A percentile compares a stretch with the other conserved stretches of the same genome.
Evolutionary conservation across 2,113 vertebrate genomes (phyloP).

Genomic region (Alethe castanea): DNA sequence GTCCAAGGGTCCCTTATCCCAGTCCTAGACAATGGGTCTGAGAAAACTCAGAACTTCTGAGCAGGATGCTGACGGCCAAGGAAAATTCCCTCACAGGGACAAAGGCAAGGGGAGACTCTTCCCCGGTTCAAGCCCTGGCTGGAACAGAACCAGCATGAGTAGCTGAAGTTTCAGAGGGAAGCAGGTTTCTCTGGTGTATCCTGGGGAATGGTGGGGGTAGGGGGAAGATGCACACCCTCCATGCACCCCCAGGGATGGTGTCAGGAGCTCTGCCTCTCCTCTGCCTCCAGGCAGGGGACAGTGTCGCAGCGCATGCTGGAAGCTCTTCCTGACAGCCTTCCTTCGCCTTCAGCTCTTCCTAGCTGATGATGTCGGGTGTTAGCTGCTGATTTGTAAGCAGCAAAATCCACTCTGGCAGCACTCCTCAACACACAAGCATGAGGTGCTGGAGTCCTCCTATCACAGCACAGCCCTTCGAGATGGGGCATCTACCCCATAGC

Average conservation of each 20-base stretch:
- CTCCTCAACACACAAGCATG: not conserved
- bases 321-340: not conserved
- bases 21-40: not conserved
- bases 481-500: not conserved
- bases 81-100: not conserved
- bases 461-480: accelerated
- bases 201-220: not conserved
- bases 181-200: not conserved
- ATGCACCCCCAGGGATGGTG: accelerated
- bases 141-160: not conserved
- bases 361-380: not conserved
- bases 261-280: not conserved
- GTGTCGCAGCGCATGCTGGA: accelerated
- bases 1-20: not conserved
- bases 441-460: not conserved
- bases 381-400: not conserved
- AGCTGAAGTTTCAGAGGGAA: not conserved
- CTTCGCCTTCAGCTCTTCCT: not conserved
- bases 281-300: not conserved
- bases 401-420: not conserved
- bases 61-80: not conserved
- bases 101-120: not conserved
- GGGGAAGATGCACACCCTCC: accelerated
- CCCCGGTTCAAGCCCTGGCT: not conserved
- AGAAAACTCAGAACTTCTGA: not conserved